Evolutionary conservation across 64 coral and sea anemone species (phyloP).

Genomic region (Trachythela sp.): DNA sequence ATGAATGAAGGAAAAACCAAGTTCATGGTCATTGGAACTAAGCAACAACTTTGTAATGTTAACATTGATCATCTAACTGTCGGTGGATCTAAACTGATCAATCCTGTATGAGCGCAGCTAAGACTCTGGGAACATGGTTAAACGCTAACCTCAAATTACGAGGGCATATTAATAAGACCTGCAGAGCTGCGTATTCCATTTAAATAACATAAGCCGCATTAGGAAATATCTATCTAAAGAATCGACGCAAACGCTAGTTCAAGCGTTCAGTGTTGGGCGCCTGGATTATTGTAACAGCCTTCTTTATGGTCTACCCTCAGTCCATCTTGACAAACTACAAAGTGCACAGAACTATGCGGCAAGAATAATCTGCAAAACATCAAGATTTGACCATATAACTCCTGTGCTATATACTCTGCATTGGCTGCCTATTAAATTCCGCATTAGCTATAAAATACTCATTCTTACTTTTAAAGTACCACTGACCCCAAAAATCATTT

Average conservation of each 20-base stretch:
- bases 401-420: conserved; percentile 2
- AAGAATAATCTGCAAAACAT: conserved; percentile 16
- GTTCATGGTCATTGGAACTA: too few species aligned
- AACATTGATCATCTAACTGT: too few species aligned
- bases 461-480: too few species aligned
- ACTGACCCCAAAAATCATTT: too few species aligned
- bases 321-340: conserved; percentile 14
- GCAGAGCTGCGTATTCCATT: neutral
- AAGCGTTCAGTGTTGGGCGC: neutral
- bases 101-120: neutral
- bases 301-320: conserved; percentile 17
- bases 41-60: too few species aligned
- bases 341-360: conserved; percentile 23
- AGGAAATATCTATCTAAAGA: neutral
- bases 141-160: neutral
- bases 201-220: neutral
- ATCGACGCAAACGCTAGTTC: neutral
- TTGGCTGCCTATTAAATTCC: neutral
- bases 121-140: neutral
- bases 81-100: neutral
- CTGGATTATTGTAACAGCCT: conserved; percentile 22
- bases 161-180: neutral
- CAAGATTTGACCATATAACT: conserved; percentile 14
- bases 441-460: neutral
- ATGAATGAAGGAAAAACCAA: too few species aligned